Conservation (phyloP, 2,797 vertebrate species). For the Anolis apletophallus region DNA sequence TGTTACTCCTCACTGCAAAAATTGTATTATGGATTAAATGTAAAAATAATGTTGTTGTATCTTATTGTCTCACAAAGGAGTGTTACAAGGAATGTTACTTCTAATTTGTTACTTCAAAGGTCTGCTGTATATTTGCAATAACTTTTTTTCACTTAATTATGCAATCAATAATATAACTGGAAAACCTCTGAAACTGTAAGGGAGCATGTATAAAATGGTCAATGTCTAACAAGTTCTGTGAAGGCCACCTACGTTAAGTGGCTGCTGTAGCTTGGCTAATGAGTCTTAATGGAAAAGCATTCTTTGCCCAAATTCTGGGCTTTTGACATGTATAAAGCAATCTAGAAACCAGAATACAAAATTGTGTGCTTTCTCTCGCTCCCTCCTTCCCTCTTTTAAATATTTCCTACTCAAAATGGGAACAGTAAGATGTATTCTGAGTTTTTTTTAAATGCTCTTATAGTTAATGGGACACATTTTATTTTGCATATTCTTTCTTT, state of each 20-base stretch:
- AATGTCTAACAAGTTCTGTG: background rate
- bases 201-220: background rate
- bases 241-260: background rate
- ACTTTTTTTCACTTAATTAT: background rate
- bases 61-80: background rate
- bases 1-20: too few species aligned
- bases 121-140: background rate
- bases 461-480: background rate
- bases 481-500: background rate
- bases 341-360: conserved; percentile 29
- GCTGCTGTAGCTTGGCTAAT: background rate
- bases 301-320: conserved; percentile 1
- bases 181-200: background rate
- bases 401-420: background rate
- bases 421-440: background rate
- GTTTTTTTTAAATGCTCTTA: background rate
- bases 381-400: background rate
- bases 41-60: background rate
- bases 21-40: background rate
- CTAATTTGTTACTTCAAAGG: background rate
- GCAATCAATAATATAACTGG: conserved; percentile 14
- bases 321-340: conserved; percentile 13
- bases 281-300: background rate
- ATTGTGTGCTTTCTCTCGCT: background rate
- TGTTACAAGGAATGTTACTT: background rate